These are phyloP conservation scores for Lasius fuliginosus DNA, from an alignment of 2,888 invertebrate species.

Conservation along the genomic window DNA sequence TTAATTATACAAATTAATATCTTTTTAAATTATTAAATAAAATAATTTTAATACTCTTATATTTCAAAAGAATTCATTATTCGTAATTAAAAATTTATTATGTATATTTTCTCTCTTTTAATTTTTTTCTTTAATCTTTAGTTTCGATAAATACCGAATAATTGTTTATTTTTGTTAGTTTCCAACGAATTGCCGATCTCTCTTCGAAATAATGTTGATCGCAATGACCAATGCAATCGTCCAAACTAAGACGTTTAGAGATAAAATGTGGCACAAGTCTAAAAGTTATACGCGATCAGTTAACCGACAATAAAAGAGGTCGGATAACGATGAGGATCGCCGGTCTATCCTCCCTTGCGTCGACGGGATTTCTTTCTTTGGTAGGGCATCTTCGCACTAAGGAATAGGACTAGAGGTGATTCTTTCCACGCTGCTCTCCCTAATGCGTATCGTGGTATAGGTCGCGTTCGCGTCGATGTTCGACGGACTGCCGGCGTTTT, in stretches of 20 bases:
- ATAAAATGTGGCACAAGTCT: neutral
- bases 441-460: conserved; percentile 85
- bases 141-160: neutral
- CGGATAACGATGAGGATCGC: neutral
- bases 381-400: conserved; percentile 78
- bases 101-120: neutral
- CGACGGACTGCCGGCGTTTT: conserved; percentile 66
- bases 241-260: neutral
- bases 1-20: neutral
- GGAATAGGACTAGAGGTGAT: conserved; percentile 86
- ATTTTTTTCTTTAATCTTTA: neutral
- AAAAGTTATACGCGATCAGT: neutral
- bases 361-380: conserved; percentile 64
- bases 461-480: conserved; percentile 79
- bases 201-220: neutral
- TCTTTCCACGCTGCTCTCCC: conserved; percentile 86
- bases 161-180: neutral
- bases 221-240: neutral
- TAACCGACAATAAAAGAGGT: neutral
- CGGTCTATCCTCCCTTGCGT: conserved; percentile 64
- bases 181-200: neutral
- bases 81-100: neutral
- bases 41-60: neutral
- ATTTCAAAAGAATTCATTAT: neutral
- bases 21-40: neutral